Evolutionary conservation across 1,140 invertebrate genomes (phyloP).

Genomic region (Doryteuthis pealeii): DNA sequence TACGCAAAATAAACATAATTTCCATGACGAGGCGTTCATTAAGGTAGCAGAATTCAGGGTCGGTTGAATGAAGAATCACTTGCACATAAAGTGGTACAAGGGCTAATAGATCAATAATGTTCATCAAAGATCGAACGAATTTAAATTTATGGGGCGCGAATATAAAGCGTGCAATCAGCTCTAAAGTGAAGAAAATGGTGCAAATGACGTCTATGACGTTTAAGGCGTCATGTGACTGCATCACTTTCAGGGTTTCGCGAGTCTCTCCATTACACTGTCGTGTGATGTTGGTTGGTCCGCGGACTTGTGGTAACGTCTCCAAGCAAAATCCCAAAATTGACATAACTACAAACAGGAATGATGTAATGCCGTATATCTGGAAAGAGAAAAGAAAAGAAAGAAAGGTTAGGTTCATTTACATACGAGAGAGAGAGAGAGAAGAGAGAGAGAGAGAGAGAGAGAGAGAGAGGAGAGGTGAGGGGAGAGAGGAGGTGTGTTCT

Average conservation of each 20-base stretch:
- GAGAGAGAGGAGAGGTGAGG: not conserved
- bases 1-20: slow-evolving; percentile 53
- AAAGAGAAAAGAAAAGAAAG: slow-evolving; percentile 13
- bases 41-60: slow-evolving; percentile 44
- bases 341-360: slow-evolving; percentile 87
- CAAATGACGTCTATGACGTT: slow-evolving; percentile 54
- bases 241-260: slow-evolving; percentile 24
- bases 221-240: slow-evolving; percentile 40
- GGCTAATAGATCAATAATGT: slow-evolving; percentile 63
- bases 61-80: slow-evolving; percentile 40
- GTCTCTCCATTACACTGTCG: slow-evolving; percentile 20
- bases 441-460: not conserved
- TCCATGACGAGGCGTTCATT: slow-evolving; percentile 50
- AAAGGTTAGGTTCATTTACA: not conserved
- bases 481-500: not conserved
- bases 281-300: slow-evolving; percentile 78
- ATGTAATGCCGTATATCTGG: slow-evolving; percentile 78
- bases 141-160: slow-evolving; percentile 58
- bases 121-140: slow-evolving; percentile 60
- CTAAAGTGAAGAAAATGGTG: slow-evolving; percentile 62
- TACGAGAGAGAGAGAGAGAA: not conserved
- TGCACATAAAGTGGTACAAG: slow-evolving; percentile 61
- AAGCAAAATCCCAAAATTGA: slow-evolving; percentile 90
- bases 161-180: slow-evolving; percentile 59
- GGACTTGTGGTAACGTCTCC: slow-evolving; percentile 84